Conservation (phyloP, 2,888 invertebrate species). For the Scelioninae gen. 1 region DNA sequence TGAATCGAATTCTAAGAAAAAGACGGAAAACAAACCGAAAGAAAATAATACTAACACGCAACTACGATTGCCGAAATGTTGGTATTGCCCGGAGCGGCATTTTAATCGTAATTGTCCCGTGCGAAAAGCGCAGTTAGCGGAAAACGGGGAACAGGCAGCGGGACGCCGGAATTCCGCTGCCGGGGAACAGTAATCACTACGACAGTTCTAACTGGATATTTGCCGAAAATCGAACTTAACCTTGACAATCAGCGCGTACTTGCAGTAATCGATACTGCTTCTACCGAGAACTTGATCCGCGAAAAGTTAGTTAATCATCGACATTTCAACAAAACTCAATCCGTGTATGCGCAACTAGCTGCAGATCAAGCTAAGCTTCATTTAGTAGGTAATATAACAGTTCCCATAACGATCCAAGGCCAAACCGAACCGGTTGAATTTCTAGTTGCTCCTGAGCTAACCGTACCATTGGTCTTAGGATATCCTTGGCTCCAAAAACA, state of each 20-base stretch:
- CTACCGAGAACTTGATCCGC: background rate
- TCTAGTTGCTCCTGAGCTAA: background rate
- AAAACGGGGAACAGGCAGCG: background rate
- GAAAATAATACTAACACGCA: no score
- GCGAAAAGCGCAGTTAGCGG: background rate
- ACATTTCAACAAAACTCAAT: background rate
- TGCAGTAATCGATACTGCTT: background rate
- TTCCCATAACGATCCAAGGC: background rate
- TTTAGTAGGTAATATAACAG: no score
- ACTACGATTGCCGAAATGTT: background rate
- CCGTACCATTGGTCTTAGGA: background rate
- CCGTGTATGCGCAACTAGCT: background rate
- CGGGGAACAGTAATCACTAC: background rate
- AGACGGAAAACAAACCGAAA: no score
- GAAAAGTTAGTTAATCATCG: background rate
- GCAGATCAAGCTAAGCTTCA: background rate
- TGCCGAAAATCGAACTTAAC: background rate
- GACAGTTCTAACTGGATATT: no score
- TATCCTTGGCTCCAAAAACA: conserved; percentile 12
- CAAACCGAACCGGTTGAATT: no score
- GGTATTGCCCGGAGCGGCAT: background rate
- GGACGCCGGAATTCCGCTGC: background rate
- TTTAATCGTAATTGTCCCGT: background rate
- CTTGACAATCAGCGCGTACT: background rate
- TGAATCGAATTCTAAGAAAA: no score